These are phyloP conservation scores for Pasiphila rectangulata DNA, from an alignment of 2,888 invertebrate species.

Conservation along the genomic window DNA sequence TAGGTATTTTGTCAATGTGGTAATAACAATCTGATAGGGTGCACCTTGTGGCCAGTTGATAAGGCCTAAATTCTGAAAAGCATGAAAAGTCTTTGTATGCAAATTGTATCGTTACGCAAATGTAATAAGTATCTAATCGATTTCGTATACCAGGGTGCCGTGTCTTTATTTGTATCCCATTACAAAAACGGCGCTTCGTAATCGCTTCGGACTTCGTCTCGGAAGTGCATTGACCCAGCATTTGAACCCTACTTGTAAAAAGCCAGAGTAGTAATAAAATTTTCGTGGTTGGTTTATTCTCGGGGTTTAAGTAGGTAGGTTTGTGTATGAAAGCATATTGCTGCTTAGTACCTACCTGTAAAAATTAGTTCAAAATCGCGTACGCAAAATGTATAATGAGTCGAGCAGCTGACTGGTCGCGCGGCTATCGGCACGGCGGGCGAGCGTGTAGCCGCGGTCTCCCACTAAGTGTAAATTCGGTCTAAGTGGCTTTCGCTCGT, in stretches of 20 bases:
- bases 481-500: slow-evolving; percentile 77
- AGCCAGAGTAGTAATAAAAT: slow-evolving; percentile 32
- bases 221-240: slow-evolving; percentile 79
- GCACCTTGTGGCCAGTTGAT: slow-evolving; percentile 31
- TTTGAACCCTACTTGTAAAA: slow-evolving; percentile 66
- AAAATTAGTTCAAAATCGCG: slow-evolving; percentile 21
- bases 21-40: slow-evolving; percentile 30
- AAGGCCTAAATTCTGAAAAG: slow-evolving; percentile 32
- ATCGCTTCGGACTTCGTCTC: slow-evolving; percentile 70
- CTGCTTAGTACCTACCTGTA: not conserved
- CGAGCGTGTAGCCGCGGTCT: slow-evolving; percentile 62
- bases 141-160: slow-evolving; percentile 41
- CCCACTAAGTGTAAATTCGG: slow-evolving; percentile 80
- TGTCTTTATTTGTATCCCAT: slow-evolving; percentile 51
- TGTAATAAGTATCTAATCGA: slow-evolving; percentile 33
- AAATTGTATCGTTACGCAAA: slow-evolving; percentile 32
- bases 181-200: slow-evolving; percentile 65
- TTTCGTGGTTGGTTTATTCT: slow-evolving; percentile 35
- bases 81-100: slow-evolving; percentile 30
- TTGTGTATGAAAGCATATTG: no score
- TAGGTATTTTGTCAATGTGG: slow-evolving; percentile 30
- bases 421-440: slow-evolving; percentile 44
- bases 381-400: slow-evolving; percentile 42
- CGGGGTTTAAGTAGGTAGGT: not conserved
- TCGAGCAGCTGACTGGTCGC: slow-evolving; percentile 68